phyloP scores from a whole-genome alignment of 2,113 vertebrate genomes.

The Okapia johnstoni region DNA sequence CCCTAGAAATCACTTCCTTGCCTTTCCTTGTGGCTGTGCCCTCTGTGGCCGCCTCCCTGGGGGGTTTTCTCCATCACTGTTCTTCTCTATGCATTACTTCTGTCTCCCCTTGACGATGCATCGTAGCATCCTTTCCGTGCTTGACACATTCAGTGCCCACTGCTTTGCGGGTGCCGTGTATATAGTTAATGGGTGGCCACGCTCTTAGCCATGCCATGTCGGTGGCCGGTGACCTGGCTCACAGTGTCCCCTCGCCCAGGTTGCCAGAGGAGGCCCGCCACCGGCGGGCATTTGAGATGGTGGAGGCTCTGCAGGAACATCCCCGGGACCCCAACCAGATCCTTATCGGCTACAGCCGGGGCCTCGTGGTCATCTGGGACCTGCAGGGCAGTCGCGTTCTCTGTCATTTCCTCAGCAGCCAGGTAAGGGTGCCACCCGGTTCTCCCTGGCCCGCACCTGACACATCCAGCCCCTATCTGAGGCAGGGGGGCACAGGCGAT shows the following conservation, averaged over 20 bases:
- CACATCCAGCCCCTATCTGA: rapidly evolving
- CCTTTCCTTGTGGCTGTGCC: neutral
- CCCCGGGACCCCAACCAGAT: slow-evolving; percentile 87
- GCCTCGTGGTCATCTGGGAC: slow-evolving; percentile 94
- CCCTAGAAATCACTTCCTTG: neutral
- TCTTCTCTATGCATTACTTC: rapidly evolving
- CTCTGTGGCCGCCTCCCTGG: rapidly evolving
- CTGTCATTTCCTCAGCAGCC: slow-evolving; percentile 89
- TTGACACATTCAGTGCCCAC: rapidly evolving
- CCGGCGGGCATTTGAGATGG: slow-evolving; percentile 91
- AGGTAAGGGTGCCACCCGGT: slow-evolving; percentile 79
- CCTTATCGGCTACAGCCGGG: slow-evolving; percentile 94
- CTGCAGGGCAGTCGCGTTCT: slow-evolving; percentile 80
- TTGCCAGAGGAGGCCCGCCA: slow-evolving; percentile 89
- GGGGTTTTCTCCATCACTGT: neutral
- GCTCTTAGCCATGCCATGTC: rapidly evolving
- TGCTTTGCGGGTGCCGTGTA: rapidly evolving
- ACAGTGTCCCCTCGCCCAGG: slow-evolving; percentile 65
- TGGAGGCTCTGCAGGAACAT: slow-evolving; percentile 93
- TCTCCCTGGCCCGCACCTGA: rapidly evolving
- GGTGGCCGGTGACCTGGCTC: rapidly evolving
- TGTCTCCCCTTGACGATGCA: rapidly evolving
- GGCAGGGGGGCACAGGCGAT: rapidly evolving
- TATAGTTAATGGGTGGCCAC: rapidly evolving
- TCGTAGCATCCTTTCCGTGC: rapidly evolving